Base-by-base conservation (phyloP, 2,888 invertebrate species). In the Branchinecta sandiegonensis region DNA sequence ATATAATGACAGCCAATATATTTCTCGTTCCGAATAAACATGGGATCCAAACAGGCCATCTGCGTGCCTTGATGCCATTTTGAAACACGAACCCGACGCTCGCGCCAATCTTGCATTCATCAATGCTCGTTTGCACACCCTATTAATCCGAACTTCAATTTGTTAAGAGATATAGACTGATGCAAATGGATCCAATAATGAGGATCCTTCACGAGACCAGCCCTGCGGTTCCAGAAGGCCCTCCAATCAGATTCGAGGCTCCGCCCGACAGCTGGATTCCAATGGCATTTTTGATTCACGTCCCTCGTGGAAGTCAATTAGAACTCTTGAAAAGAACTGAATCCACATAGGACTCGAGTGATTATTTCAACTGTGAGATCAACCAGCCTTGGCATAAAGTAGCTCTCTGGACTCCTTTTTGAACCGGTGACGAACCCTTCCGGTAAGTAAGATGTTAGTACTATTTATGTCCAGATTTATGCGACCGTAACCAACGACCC, bases 91-190 rank as follows among this genome's bases (percentile, higher is more conserved):
- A 56, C 63, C 63, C 63, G 14, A 56, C n/a, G 63, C 63, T 56
- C 63, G 63, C 63, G 63, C 63, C 63, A 56, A 56, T 56, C 63
- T 56, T 56, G 63, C 63, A 56, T 56, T 56, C 63, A 56, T 56
- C 63, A 56, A 17, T 17, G 63, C 63, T 56, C 63, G 63, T 56
- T 56, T 56, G 63, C 23, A 56, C 63, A 56, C 63, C 63, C 63
- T 56, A 56, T 56, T 56, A 56, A 56, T 56, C 23, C 63, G 14
- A 56, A 56, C 63, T 56, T 56, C 63, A 56, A 56, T 56, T 56
- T 56, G 63, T 11, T 56, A 56, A 56, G 63, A 56, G n/a, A 56
- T 56, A 17, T n/a, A 23, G 63, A 56, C 63, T 56, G 63, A 56
- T 56, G 63, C 63, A 56, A 56, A 56, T 56, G 63, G n/a, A 56